Base-by-base conservation (phyloP, 92 coral and sea anemone genomes). In the Palythoa caribaeorum region DNA sequence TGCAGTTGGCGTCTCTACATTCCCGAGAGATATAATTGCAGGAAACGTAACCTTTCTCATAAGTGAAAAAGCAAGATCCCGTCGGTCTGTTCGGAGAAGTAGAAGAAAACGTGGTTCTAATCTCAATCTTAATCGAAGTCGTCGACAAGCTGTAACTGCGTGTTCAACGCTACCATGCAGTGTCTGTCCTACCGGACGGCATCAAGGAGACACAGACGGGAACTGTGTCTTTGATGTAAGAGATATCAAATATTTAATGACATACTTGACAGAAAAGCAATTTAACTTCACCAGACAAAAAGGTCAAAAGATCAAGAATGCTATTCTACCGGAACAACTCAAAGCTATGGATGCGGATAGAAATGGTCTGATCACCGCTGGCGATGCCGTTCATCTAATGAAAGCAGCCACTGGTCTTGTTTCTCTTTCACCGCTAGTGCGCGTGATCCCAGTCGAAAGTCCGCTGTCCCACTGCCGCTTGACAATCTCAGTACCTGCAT, bases 211-310 rank as follows among this genome's bases (percentile, higher is more conserved):
- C 39, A 55, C 89, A 44, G 93, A 91, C n/a, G 91, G 93, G 11
- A 91, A 91, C 81, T 88, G 93, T 55, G 19, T 88, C 72, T 91
- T 91, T 60, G 93, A 91, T 47, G 69, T 88, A 35, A 75, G 93
- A 69, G 93, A 91, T 60, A 70, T 91, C 10, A 87, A 91, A 19
- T 91, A 84, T 75, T 38, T 88, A 35, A 54, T 91, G 89, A 75
- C 68, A 53, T 91, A 91, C 76, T 71, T 91, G 76, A 55, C 83
- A 40, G 93, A 91, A 76, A 78, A 83, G 68, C 93, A 91, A 36
- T 91, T 91, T 71, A 91, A 88, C 57, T 91, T 91, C 80, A 80
- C 74, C 79, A 90, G 93, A 10, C 55, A 15, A 35, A 91, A 83
- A 83, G 93, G 93, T 21, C 85, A 83, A 55, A 53, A 71, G 60